These are phyloP conservation scores for Drosophila bifasciata DNA, from an alignment of 1,140 invertebrate genomes.

Conservation along the genomic window DNA sequence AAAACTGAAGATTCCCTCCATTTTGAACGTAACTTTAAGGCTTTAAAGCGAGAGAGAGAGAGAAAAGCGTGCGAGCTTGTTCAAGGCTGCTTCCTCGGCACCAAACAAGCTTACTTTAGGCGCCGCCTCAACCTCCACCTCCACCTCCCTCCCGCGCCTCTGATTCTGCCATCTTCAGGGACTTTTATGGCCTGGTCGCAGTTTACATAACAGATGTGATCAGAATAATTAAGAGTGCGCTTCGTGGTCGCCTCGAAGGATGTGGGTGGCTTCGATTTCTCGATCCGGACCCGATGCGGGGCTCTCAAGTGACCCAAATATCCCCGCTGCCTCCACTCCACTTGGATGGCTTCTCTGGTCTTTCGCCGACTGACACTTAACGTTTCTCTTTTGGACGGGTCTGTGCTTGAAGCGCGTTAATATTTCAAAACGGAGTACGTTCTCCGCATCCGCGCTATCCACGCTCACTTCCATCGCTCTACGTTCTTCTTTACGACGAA, in stretches of 20 bases:
- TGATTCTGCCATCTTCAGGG: slow-evolving; percentile 21
- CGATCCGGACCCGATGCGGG: too few relatives aligned
- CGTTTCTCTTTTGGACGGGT: slow-evolving; percentile 32
- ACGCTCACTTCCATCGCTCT: too few relatives aligned
- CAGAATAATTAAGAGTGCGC: slow-evolving; percentile 73
- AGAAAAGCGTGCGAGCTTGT: too few relatives aligned
- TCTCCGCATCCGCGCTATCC: neutral
- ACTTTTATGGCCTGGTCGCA: slow-evolving; percentile 61
- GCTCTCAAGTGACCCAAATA: slow-evolving; percentile 51
- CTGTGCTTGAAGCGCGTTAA: slow-evolving; percentile 44
- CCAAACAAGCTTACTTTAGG: too few relatives aligned
- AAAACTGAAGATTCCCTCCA: too few relatives aligned
- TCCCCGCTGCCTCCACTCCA: slow-evolving; percentile 24
- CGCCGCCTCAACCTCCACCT: too few relatives aligned
- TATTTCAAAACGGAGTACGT: slow-evolving; percentile 48
- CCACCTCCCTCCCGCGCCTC: too few relatives aligned
- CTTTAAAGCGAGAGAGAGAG: too few relatives aligned
- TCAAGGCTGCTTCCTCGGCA: too few relatives aligned
- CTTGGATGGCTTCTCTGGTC: slow-evolving; percentile 31
- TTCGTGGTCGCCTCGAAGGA: slow-evolving; percentile 14
- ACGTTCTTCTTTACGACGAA: slow-evolving; percentile 18
- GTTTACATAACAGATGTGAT: slow-evolving; percentile 78
- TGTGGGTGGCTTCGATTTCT: slow-evolving; percentile 5
- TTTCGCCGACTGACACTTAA: slow-evolving; percentile 35
- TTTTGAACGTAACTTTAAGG: too few relatives aligned